phyloP scores from a whole-genome alignment of 2,888 invertebrate genomes.

The Sesia bembeciformis region DNA sequence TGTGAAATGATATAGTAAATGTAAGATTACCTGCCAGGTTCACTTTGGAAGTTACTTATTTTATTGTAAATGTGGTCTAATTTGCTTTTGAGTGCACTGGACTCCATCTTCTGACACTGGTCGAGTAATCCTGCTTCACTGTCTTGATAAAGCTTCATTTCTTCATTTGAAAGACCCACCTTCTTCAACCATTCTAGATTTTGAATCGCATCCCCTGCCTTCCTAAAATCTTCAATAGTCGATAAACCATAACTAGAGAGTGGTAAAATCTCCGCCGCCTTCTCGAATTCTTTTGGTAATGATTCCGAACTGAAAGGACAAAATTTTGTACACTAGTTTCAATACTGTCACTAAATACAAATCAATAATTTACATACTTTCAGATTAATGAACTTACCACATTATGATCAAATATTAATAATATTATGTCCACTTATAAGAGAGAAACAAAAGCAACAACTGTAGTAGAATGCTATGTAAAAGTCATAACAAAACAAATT shows the following conservation, averaged over 20 bases:
- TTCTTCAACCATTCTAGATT: constrained; percentile 59
- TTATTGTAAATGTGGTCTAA: constrained; percentile 42
- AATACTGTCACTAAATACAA: too few relatives aligned
- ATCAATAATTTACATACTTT: too few relatives aligned
- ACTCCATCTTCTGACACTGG: constrained; percentile 40
- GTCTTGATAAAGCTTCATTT: constrained; percentile 64
- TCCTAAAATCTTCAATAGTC: constrained; percentile 51
- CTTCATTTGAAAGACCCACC: constrained; percentile 58
- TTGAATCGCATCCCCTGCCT: constrained; percentile 43
- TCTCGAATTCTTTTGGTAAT: constrained; percentile 52
- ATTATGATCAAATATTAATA: too few relatives aligned
- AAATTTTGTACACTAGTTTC: background rate
- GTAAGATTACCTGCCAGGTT: constrained; percentile 26
- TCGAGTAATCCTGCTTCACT: constrained; percentile 48
- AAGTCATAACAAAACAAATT: too few relatives aligned
- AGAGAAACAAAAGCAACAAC: too few relatives aligned
- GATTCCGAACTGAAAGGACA: constrained; percentile 39
- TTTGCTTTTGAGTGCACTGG: constrained; percentile 35
- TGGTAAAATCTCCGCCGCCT: constrained; percentile 50
- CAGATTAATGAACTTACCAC: too few relatives aligned
- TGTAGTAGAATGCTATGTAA: too few relatives aligned
- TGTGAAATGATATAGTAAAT: background rate
- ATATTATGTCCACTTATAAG: too few relatives aligned
- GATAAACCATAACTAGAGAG: constrained; percentile 57
- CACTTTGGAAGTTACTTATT: constrained; percentile 30